Conservation (phyloP, 2,113 vertebrate species). For the Melanerpes formicivorus region DNA sequence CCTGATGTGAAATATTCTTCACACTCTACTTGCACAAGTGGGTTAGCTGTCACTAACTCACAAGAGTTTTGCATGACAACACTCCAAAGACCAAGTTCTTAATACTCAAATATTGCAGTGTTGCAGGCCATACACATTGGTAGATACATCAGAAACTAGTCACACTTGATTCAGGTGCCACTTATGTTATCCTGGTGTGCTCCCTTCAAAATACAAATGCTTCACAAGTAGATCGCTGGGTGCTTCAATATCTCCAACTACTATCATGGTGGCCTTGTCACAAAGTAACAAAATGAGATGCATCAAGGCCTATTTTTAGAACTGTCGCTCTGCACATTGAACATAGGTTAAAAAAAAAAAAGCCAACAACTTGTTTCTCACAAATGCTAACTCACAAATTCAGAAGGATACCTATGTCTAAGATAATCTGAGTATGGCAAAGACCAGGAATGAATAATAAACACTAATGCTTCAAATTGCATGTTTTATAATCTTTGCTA, state of each 20-base stretch:
- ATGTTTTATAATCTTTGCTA: background rate
- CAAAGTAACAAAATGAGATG: background rate
- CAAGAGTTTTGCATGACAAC: background rate
- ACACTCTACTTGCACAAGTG: background rate
- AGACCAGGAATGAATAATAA: background rate
- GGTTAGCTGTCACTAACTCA: background rate
- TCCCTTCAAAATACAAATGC: background rate
- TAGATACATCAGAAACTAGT: background rate
- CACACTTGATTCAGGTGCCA: background rate
- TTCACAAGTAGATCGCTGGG: background rate
- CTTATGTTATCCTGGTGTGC: background rate
- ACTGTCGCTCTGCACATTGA: rapidly evolving
- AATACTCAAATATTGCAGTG: background rate
- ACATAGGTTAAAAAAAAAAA: background rate
- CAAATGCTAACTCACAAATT: background rate
- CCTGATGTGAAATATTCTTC: background rate
- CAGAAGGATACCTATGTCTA: background rate
- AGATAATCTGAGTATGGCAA: background rate
- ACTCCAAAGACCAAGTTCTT: background rate
- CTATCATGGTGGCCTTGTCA: background rate
- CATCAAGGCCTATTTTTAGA: background rate
- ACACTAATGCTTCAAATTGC: too few species aligned
- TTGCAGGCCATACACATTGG: background rate
- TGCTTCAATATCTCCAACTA: background rate
- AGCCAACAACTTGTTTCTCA: background rate